These are phyloP conservation scores for Melanaphis sacchari DNA, from an alignment of 1,140 invertebrate genomes.

Conservation along the genomic window DNA sequence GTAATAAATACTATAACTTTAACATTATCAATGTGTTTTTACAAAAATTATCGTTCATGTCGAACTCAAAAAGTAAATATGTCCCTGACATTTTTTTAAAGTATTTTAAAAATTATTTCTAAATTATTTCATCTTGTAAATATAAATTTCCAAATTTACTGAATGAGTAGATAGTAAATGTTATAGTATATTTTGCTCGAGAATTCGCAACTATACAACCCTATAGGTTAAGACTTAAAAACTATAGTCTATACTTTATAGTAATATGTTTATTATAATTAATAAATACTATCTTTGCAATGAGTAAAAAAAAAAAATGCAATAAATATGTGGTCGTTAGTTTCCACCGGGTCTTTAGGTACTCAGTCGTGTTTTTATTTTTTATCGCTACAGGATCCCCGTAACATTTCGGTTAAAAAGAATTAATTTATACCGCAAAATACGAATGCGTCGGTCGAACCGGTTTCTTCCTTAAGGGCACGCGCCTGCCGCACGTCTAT, in stretches of 20 bases:
- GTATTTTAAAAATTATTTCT: no score
- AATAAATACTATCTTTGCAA: neutral
- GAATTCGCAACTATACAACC: neutral
- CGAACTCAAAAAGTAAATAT: neutral
- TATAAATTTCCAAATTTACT: no score
- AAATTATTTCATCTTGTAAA: no score
- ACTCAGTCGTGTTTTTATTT: neutral
- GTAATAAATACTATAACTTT: neutral
- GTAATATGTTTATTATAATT: neutral
- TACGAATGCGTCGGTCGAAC: neutral
- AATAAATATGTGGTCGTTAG: neutral
- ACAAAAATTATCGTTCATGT: neutral
- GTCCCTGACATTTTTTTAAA: no score
- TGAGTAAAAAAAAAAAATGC: neutral
- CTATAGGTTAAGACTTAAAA: neutral
- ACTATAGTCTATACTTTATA: no score
- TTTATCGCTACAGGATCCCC: conserved; percentile 24
- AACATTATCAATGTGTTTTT: neutral
- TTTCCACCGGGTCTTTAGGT: neutral
- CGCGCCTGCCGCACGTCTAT: neutral
- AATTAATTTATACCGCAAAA: conserved; percentile 54
- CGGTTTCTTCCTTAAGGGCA: conserved; percentile 48
- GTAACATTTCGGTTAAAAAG: conserved; percentile 50
- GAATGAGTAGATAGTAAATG: no score
- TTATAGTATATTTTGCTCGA: no score